phyloP scores from a whole-genome alignment of 2,888 invertebrate genomes.

The Parascotia fuliginaria region DNA sequence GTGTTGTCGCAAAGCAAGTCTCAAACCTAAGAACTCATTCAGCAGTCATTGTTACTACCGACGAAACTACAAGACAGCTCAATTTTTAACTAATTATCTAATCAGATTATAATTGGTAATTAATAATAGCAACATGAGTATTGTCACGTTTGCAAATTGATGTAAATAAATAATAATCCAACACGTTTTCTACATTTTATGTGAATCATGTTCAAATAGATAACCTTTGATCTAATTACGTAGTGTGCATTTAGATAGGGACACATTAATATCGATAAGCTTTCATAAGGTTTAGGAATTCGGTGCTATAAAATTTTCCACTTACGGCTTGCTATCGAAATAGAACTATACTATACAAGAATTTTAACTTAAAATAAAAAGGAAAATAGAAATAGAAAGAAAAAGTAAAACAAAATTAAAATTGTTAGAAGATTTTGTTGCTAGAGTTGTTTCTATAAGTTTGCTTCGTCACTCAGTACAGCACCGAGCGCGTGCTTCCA shows the following conservation, averaged over 20 bases:
- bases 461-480: no score
- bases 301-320: not conserved
- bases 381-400: no score
- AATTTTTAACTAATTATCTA: no score
- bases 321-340: not conserved
- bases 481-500: no score
- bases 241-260: not conserved
- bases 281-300: not conserved
- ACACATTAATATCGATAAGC: not conserved
- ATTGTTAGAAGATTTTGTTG: no score
- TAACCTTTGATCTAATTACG: slow-evolving; percentile 5
- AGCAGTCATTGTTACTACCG: no score
- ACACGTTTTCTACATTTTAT: slow-evolving; percentile 20
- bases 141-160: slow-evolving; percentile 19
- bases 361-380: no score
- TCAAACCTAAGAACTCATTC: no score
- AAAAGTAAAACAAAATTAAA: no score
- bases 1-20: no score
- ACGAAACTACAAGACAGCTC: no score
- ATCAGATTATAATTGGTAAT: not conserved
- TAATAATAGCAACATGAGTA: not conserved
- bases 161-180: slow-evolving; percentile 11
- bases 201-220: not conserved
- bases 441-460: no score
- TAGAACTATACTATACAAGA: not conserved